Evolutionary conservation across 2,797 vertebrate species (phyloP).

Genomic region (Sebastolobus alascanus): DNA sequence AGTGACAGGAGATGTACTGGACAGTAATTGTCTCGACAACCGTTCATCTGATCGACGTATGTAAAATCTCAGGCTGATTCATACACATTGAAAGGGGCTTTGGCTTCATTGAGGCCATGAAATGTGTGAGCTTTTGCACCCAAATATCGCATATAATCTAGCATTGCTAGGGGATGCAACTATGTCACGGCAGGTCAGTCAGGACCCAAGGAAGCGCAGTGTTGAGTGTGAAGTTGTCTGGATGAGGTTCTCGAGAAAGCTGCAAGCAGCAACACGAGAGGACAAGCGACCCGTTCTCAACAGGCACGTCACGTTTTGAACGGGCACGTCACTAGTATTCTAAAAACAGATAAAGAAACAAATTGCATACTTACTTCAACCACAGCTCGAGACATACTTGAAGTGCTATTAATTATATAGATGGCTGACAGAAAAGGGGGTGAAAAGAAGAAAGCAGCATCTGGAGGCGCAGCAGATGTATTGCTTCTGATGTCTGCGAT

Average conservation of each 20-base stretch:
- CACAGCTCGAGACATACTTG: slow-evolving; percentile 6
- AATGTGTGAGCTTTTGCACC: neutral
- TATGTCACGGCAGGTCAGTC: neutral
- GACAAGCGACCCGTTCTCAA: neutral
- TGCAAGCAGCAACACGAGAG: too few relatives aligned
- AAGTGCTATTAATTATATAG: slow-evolving; percentile 48
- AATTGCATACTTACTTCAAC: slow-evolving; percentile 2
- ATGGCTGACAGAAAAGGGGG: slow-evolving; percentile 18
- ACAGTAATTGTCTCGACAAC: neutral
- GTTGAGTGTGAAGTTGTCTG: too few relatives aligned
- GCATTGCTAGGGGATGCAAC: neutral
- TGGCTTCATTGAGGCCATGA: neutral
- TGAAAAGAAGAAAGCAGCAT: slow-evolving; percentile 25
- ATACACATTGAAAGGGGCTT: neutral
- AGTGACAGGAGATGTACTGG: neutral
- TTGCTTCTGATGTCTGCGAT: slow-evolving; percentile 35
- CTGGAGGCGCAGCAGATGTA: slow-evolving; percentile 43
- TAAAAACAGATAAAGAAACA: slow-evolving; percentile 35
- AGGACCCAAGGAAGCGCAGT: too few relatives aligned
- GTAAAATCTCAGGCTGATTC: neutral
- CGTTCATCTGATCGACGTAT: neutral
- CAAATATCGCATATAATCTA: neutral
- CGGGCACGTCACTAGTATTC: neutral
- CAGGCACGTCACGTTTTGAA: neutral
- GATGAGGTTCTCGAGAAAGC: too few relatives aligned